Evolutionary conservation across 2,113 vertebrate species (phyloP), one percentile per base, ranked within the genome.

Genomic region (Rhadina sibilatrix): DNA sequence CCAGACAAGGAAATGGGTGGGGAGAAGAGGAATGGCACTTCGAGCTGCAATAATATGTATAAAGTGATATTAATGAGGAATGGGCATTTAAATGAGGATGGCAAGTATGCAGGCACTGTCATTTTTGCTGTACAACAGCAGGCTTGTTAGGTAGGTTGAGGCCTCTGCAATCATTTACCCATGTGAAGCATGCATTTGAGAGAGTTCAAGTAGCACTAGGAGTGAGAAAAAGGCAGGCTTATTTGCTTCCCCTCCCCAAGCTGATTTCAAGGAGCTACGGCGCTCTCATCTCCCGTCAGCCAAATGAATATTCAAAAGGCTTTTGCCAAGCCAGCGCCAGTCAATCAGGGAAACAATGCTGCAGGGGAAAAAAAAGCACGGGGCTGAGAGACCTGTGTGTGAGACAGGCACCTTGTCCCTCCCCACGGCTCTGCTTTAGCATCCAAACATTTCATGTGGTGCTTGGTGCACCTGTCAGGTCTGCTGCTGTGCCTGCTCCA

Each of bases 1-100:
- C 97, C 95, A 97, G 97, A 96, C 96, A 97, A 98, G 97, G 97
- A 98, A 98, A 97, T 97, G 96, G 97, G 98, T 97, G 96, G 98
- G 93, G 97, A 97, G 91, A 97, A 94, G 83, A 94, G 84, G 93
- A 97, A 97, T 91, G 91, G 85, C 96, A 96, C 97, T 96, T 95
- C 0, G 35, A 98, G 93, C 94, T 93, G 88, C 91, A 97, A 89
- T 94, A 91, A 84, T 96, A 96, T 63, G 76, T 85, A 90, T 57
- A 56, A 94, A 92, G 60, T 89, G 88, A 65, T 93, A 95, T 94
- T 96, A 97, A 96, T 82, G 66, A 92, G 96, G 87, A 97, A 91
- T 50, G 89, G 95, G 89, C 82, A 97, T 95, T 90, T 78, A 76
- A 96, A 95, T 87, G 91, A 87, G 88, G 68, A 93, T 74, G 71